A percentile compares a stretch with the other conserved stretches of the same genome.
These are phyloP conservation scores for Eupelmus urozonus DNA, from an alignment of 2,888 invertebrate genomes.

Conservation along the genomic window DNA sequence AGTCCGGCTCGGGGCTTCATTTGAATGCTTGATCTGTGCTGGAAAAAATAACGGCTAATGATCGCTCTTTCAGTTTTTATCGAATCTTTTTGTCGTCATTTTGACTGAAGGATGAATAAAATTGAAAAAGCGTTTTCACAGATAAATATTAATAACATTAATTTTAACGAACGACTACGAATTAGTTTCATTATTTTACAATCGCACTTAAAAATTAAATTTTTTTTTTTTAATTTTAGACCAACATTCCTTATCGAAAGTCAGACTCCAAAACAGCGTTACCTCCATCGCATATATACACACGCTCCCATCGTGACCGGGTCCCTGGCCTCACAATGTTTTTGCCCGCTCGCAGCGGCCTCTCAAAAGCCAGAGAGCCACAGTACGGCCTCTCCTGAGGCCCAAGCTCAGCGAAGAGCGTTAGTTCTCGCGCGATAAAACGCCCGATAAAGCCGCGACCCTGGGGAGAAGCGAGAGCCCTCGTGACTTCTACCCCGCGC, in stretches of 20 bases:
- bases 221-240: neutral
- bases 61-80: neutral
- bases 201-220: neutral
- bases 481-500: slow-evolving; percentile 58
- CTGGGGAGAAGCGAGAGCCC: slow-evolving; percentile 41
- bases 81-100: neutral
- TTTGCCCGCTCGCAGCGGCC: no score
- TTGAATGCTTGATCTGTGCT: neutral
- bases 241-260: neutral
- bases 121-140: no score
- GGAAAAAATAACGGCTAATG: neutral
- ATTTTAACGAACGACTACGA: no score
- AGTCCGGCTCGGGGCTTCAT: neutral
- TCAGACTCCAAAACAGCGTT: neutral
- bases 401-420: slow-evolving; percentile 19
- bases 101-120: neutral
- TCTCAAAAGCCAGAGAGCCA: no score
- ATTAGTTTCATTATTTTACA: neutral
- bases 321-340: no score
- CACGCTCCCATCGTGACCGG: no score
- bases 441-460: slow-evolving; percentile 55
- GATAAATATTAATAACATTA: no score
- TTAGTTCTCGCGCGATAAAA: slow-evolving; percentile 58
- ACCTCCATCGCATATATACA: no score
- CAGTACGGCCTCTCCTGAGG: no score